phyloP scores from a whole-genome alignment of 1,140 invertebrate genomes.

The Hylaeus anthracinus region DNA sequence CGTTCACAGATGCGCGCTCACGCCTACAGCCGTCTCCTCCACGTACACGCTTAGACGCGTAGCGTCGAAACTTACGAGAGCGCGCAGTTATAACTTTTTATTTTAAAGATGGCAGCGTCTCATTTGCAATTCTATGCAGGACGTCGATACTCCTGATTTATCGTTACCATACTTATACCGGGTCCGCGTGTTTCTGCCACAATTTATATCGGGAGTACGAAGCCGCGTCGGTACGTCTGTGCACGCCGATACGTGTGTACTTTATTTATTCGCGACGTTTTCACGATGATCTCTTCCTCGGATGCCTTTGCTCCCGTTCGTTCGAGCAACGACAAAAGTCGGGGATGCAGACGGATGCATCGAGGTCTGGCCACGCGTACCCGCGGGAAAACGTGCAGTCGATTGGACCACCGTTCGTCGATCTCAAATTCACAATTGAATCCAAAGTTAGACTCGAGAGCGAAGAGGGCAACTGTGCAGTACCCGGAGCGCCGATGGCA shows the following conservation, averaged over 20 bases:
- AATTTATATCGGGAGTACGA: slow-evolving; percentile 70
- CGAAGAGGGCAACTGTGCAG: no score
- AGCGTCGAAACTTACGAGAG: slow-evolving; percentile 46
- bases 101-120: slow-evolving; percentile 79
- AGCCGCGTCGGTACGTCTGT: neutral
- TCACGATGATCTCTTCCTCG: neutral
- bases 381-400: neutral
- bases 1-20: slow-evolving; percentile 38
- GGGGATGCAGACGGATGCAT: neutral
- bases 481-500: no score
- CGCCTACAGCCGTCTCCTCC: neutral
- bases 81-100: slow-evolving; percentile 73
- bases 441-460: no score
- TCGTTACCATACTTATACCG: slow-evolving; percentile 78
- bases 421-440: no score
- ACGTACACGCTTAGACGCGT: slow-evolving; percentile 39
- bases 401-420: no score
- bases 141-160: slow-evolving; percentile 81
- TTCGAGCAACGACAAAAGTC: neutral
- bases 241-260: no score
- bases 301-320: neutral
- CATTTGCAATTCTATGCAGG: slow-evolving; percentile 81
- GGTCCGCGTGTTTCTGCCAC: slow-evolving; percentile 62
- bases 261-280: neutral
- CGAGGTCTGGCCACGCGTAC: no score